Evolutionary conservation across 2,797 vertebrate genomes (phyloP), one percentile per base, ranked within the genome.

Genomic region (Simalia tracyae): DNA sequence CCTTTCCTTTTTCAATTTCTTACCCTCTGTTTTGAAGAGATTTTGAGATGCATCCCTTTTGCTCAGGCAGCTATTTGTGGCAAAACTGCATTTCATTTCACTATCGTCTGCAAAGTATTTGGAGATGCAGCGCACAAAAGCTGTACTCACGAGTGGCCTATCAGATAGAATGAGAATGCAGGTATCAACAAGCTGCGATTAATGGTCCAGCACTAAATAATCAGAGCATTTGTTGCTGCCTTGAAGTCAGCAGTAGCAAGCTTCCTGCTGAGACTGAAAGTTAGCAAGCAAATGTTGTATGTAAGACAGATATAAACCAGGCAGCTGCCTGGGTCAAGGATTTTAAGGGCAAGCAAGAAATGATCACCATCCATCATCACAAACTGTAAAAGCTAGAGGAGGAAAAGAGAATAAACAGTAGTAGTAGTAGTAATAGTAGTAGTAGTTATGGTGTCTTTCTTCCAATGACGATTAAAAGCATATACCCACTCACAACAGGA

Each of bases 91-190:
- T 93, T 95, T 96, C 94, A 95, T 96, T 95, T 95, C 94, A 90
- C 94, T 95, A 92, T 95, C 95, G 95, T 95, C 96, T 95, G 93
- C 93, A 89, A 96, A 96, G 91, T 68, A 87, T 91, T 95, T 94
- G 87, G 76, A 92, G 92, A 94, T 91, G 89, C 90, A 93, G 89
- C 93, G 76, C 92, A 81, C 46, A 92, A 93, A 95, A 94, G 81
- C 89, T 91, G 93, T 91, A 85, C 88, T 59, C 89, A 92, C 88
- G 95, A 95, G 91, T 86, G 92, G 84, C 93, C 94, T 94, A 94
- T 88, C 72, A 88, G 66, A 92, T 92, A 59, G 42, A 94, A 88
- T 96, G 94, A 93, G 90, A 94, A 94, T 91, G 91, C 94, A 89
- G 91, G 89, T 95, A 96, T 94, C 93, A 96, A 94, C 61, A 91